Base-by-base conservation (phyloP, 2,113 vertebrate species). In the Empidonax traillii region DNA sequence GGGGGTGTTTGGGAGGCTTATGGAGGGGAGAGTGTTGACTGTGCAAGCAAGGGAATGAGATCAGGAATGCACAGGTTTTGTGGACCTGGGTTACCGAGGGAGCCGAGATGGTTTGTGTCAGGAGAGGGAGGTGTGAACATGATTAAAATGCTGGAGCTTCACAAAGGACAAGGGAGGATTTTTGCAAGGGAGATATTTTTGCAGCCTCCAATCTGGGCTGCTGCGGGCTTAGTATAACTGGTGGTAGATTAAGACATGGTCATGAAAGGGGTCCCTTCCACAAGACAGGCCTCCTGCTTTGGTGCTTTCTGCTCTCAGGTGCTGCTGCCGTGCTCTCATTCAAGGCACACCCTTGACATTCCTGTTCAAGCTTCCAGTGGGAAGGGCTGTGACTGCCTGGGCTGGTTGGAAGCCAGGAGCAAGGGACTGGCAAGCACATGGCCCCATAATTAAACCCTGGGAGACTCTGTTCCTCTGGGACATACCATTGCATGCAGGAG, bases 41-140 rank as follows among this genome's bases (percentile, higher is more conserved):
- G 17, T 1, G 3, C 33, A 6, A 73, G 49, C 27, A 30, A 24
- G 28, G 31, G 59, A 86, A 78, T 43, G 68, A 76, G 77, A 30
- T 27, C 39, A n/a, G 6, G 3, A 89, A 84, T 4, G 31, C 71
- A 22, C 39, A 52, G 86, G 63, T 71, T 95, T 71, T 85, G 66
- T 33, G 77, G 90, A 56, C 39, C 41, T 47, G 77, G 52, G 41
- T 33, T 25, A 25, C 18, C 35, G 49, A 65, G 58, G 74, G 51
- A 83, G 87, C 65, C 37, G 89, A 47, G 59, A 37, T 27, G 67
- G 65, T 71, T 94, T 72, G 28, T 78, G 85, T 59, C 21, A 41
- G 59, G 76, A 93, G 91, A 87, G 33, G 81, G 81, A 89, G 69
- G 81, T 87, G 81, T 84, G 91, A 95, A 84, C 35, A 22, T 8